These are phyloP conservation scores for Toxotes jaculatrix DNA, from an alignment of 2,113 vertebrate species.

Conservation along the genomic window DNA sequence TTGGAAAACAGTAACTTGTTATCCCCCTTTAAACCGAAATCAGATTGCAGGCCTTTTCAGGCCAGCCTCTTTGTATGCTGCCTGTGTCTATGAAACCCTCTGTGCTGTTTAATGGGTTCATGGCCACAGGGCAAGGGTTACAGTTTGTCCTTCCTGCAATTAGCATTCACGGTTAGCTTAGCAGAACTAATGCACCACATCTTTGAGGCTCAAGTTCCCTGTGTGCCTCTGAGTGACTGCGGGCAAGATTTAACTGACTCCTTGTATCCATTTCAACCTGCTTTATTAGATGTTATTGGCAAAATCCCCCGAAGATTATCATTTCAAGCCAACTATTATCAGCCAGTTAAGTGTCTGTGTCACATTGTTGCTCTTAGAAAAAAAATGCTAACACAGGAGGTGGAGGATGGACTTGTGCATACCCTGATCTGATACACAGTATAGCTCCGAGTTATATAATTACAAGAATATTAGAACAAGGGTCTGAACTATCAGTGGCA, in stretches of 20 bases:
- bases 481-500: neutral
- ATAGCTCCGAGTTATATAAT: neutral
- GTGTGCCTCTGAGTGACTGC: constrained; percentile 77
- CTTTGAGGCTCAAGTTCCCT: constrained; percentile 91
- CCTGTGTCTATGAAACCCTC: constrained; percentile 72
- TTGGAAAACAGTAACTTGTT: constrained; percentile 66
- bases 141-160: constrained; percentile 92
- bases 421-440: neutral
- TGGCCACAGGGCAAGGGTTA: constrained; percentile 82
- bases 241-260: constrained; percentile 75
- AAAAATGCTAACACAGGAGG: neutral
- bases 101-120: constrained; percentile 82
- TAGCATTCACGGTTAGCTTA: constrained; percentile 93
- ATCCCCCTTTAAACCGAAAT: constrained; percentile 75
- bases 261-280: constrained; percentile 81
- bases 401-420: neutral
- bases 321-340: constrained; percentile 48
- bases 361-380: neutral
- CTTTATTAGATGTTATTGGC: constrained; percentile 63
- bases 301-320: constrained; percentile 63
- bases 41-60: constrained; percentile 74
- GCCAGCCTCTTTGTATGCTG: constrained; percentile 78
- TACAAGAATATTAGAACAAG: neutral
- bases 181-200: constrained; percentile 93
- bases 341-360: constrained; percentile 45